These are phyloP conservation scores for Chorisops tibialis DNA, from an alignment of 2,888 invertebrate genomes.

Conservation along the genomic window DNA sequence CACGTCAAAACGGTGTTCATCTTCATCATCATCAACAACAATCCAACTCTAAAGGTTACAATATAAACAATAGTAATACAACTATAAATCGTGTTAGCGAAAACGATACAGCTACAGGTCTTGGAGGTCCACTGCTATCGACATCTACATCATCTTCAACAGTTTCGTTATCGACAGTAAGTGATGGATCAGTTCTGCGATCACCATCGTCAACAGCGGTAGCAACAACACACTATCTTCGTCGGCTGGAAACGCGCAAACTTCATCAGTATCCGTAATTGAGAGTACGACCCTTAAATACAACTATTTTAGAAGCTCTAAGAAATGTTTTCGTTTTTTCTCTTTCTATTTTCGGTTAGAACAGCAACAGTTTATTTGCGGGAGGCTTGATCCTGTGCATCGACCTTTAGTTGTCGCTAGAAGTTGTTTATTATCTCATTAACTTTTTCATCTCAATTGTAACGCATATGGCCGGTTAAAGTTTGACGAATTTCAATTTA, in stretches of 20 bases:
- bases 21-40: conserved; percentile 19
- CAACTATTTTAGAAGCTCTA: no score
- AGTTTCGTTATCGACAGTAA: conserved; percentile 33
- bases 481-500: no score
- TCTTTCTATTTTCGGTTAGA: no score
- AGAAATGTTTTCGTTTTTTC: no score
- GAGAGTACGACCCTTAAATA: conserved; percentile 15
- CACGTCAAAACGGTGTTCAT: conserved; percentile 30
- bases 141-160: conserved; percentile 41
- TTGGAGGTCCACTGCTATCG: conserved; percentile 39
- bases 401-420: no score
- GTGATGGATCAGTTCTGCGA: conserved; percentile 35
- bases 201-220: conserved; percentile 17
- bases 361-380: no score
- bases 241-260: neutral
- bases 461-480: no score
- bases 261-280: conserved; percentile 23
- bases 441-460: no score
- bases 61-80: neutral
- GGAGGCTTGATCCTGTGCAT: no score
- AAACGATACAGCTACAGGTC: conserved; percentile 32
- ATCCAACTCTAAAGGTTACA: neutral
- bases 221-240: neutral
- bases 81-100: neutral
- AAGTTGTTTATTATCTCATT: no score